Evolutionary conservation across 2,888 invertebrate genomes (phyloP), one percentile per base, ranked within the genome.

Genomic region (Acleris cristana): DNA sequence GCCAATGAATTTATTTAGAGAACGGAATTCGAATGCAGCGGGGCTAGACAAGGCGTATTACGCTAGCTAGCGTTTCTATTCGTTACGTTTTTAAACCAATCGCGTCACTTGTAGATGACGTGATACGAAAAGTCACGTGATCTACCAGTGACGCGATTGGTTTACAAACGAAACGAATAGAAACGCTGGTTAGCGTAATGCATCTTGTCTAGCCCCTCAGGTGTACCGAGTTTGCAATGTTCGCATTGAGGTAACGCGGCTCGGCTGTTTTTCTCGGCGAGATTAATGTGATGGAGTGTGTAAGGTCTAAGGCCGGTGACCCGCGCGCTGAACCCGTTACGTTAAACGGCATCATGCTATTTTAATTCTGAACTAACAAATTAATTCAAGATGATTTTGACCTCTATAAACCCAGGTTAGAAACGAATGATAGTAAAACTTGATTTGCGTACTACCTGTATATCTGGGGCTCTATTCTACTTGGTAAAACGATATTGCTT

Each of bases 271-370:
- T 48, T 21, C 62, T 62, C 23, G 48, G 56, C 23, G 48, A 23
- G 58, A 63, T 67, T 58, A 53, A 40, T 23, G 34, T 58, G 54
- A 54, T 58, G 62, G 30, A 57, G 55, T 45, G 40, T 14, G 63
- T 53, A 30, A 67, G 67, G 58, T 67, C 40, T 64, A 58, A 62
- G 67, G 67, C 34, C 58, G 57, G 67, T 63, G 67, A 67, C 67
- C 62, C 53, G 67, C 53, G 44, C 57, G 40, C 53, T 67, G 58
- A 54, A 62, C 67, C 58, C 57, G 57, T 63, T 67, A 58, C 63
- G 67, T 67, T 62, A 18, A 66, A 23, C 57, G 62, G 53, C 62
- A 58, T 63, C 63, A 58, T 40, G 56, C 44, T 58, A 62, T 63
- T 58, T 49, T 30, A 53, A 63, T 40, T 58, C 40, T 63, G 40